A percentile compares a stretch with the other conserved stretches of the same genome.
These are phyloP conservation scores for Drosophila tropicalis DNA, from an alignment of 1,140 invertebrate genomes.

Conservation along the genomic window DNA sequence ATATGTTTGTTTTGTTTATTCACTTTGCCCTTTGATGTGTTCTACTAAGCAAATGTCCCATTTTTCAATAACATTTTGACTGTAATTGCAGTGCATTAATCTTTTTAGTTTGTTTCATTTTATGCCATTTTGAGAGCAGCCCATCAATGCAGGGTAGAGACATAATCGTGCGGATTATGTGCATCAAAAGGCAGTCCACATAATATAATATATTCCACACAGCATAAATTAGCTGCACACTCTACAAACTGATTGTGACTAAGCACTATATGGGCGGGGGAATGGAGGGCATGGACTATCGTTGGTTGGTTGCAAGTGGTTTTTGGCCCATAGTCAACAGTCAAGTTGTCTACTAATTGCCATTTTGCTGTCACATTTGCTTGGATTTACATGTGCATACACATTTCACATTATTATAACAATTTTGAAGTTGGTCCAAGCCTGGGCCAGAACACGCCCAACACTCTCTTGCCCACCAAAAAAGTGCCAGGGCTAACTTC, in stretches of 20 bases:
- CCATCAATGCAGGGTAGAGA: conserved; percentile 25
- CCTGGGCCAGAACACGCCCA: conserved; percentile 25
- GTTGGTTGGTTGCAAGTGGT: conserved; percentile 52
- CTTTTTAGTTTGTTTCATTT: conserved; percentile 19
- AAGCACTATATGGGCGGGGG: background rate
- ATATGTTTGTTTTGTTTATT: background rate
- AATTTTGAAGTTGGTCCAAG: conserved; percentile 48
- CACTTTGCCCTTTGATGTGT: too few species aligned
- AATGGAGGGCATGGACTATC: background rate
- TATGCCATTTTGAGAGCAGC: background rate
- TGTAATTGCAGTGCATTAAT: background rate
- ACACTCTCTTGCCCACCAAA: background rate
- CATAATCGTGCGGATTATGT: conserved; percentile 45
- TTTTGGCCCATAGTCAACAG: conserved; percentile 36
- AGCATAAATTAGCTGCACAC: conserved; percentile 60
- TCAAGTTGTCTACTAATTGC: conserved; percentile 72
- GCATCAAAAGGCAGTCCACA: conserved; percentile 22
- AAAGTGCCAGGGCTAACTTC: conserved; percentile 31
- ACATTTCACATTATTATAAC: conserved; percentile 66
- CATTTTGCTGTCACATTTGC: conserved; percentile 75
- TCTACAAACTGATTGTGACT: background rate
- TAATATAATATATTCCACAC: conserved; percentile 13
- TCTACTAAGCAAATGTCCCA: too few species aligned
- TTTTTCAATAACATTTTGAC: background rate
- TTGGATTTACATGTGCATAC: conserved; percentile 74